Evolutionary conservation across 2,888 invertebrate species (phyloP).

Genomic region (Eristalis intricaria): DNA sequence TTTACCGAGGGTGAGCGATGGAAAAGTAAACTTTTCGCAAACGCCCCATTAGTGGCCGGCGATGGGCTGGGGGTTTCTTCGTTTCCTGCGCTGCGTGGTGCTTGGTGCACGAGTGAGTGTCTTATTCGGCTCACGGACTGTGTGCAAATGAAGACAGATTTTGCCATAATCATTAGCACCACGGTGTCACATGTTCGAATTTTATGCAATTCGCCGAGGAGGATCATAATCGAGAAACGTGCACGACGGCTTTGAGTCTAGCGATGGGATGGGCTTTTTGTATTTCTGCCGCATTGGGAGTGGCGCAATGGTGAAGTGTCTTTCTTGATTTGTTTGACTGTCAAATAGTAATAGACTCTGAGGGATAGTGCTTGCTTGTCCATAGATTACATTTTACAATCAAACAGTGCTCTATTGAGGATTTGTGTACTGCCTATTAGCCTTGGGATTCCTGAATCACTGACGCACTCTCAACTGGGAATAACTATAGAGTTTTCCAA

Average conservation of each 20-base stretch:
- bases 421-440: too few relatives aligned
- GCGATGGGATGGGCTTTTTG: neutral
- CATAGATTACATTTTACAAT: neutral
- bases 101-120: neutral
- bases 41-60: neutral
- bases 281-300: neutral
- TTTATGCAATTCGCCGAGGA: neutral
- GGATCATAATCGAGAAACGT: neutral
- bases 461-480: too few relatives aligned
- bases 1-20: neutral
- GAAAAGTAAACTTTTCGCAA: neutral
- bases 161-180: neutral
- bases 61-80: too few relatives aligned
- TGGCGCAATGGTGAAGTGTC: neutral
- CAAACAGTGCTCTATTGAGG: neutral
- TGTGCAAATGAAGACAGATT: neutral
- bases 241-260: neutral
- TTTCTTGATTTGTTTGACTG: too few relatives aligned
- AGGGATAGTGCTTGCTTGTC: neutral
- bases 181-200: neutral
- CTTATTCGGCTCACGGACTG: neutral
- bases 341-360: neutral
- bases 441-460: too few relatives aligned
- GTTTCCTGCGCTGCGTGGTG: neutral
- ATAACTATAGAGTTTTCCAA: too few relatives aligned